Evolutionary conservation across 1,140 invertebrate species (phyloP).

Genomic region (Rhagoletis zephyria): DNA sequence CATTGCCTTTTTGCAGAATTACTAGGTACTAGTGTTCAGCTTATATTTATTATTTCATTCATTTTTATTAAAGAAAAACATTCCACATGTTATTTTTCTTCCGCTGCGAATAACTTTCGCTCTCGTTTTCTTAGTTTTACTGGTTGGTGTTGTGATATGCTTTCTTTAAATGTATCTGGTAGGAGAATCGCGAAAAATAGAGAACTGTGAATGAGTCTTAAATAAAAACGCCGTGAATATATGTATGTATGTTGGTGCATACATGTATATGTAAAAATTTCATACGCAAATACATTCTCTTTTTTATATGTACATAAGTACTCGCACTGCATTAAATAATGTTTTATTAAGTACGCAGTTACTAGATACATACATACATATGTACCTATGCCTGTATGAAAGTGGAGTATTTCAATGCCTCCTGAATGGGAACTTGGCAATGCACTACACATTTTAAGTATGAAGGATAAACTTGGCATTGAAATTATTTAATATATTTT

Average conservation of each 20-base stretch:
- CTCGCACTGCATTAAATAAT: not conserved
- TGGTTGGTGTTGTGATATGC: conserved; percentile 29
- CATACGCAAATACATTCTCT: not conserved
- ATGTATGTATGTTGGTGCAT: not conserved
- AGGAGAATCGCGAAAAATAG: conserved; percentile 9
- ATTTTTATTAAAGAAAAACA: conserved; percentile 50
- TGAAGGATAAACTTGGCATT: conserved; percentile 26
- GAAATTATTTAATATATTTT: conserved; percentile 38
- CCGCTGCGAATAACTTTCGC: not conserved
- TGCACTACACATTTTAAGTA: conserved; percentile 28
- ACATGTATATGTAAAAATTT: not conserved
- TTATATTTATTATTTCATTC: conserved; percentile 52
- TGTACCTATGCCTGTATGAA: not conserved
- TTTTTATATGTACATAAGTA: not conserved
- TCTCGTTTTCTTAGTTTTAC: conserved; percentile 48
- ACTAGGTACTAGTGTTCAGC: conserved; percentile 7
- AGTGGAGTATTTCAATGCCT: not conserved
- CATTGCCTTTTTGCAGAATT: conserved; percentile 21
- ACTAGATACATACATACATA: too few species aligned
- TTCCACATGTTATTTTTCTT: conserved; percentile 44
- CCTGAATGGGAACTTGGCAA: conserved; percentile 43
- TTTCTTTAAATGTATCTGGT: conserved; percentile 45
- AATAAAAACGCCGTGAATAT: conserved; percentile 7
- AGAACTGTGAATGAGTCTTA: conserved; percentile 19
- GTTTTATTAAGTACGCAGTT: not conserved